Conservation (phyloP, 1,140 invertebrate species). For the Drosophila aff. region DNA sequence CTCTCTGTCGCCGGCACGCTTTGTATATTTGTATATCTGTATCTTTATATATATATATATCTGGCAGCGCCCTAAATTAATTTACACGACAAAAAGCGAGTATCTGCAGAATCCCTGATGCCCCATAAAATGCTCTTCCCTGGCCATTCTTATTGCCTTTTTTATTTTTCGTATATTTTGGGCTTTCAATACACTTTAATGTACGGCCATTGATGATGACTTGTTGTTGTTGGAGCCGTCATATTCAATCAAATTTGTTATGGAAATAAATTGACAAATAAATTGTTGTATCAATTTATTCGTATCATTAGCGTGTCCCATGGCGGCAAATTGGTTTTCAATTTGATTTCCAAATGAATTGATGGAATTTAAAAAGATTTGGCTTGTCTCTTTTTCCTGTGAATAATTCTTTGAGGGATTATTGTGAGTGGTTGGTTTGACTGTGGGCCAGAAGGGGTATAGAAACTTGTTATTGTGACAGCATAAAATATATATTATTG, state of each 20-base stretch:
- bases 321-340: slow-evolving; percentile 48
- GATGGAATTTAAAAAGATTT: slow-evolving; percentile 42
- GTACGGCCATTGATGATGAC: slow-evolving; percentile 34
- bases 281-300: slow-evolving; percentile 63
- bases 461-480: background rate
- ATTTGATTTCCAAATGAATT: slow-evolving; percentile 47
- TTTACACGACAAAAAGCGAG: slow-evolving; percentile 62
- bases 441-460: background rate
- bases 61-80: slow-evolving; percentile 62
- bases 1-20: slow-evolving; percentile 1
- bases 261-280: slow-evolving; percentile 77
- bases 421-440: slow-evolving; percentile 1
- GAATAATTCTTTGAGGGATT: slow-evolving; percentile 12
- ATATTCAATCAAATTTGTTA: slow-evolving; percentile 76
- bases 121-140: slow-evolving; percentile 58
- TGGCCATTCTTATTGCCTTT: background rate
- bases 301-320: slow-evolving; percentile 31
- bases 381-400: background rate
- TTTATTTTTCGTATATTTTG: slow-evolving; percentile 1
- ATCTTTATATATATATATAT: background rate
- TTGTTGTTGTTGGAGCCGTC: slow-evolving; percentile 43
- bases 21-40: slow-evolving; percentile 17
- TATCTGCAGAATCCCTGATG: slow-evolving; percentile 63
- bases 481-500: background rate
- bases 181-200: slow-evolving; percentile 21